A percentile compares a stretch with the other conserved stretches of the same genome.
These are phyloP conservation scores for Drosophila varians DNA, from an alignment of 1,140 invertebrate genomes.

Conservation along the genomic window DNA sequence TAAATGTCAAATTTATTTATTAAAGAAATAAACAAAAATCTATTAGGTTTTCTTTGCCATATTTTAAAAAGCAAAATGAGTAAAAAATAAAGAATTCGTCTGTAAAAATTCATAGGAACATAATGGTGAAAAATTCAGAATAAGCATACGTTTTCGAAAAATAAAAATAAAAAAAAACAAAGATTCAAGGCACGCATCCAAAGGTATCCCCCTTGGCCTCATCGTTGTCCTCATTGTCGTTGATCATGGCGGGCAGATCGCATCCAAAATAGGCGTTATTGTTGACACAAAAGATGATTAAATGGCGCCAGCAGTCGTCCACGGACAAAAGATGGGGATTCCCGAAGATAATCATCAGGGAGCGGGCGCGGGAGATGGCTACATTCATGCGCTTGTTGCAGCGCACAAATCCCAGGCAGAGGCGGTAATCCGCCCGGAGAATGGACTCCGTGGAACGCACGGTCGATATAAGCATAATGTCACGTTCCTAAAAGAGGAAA, in stretches of 20 bases:
- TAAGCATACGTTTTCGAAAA: background rate
- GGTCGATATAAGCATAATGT: slow-evolving; percentile 93
- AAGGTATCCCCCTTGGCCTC: background rate
- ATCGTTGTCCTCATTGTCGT: background rate
- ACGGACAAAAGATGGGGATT: slow-evolving; percentile 90
- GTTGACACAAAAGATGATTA: slow-evolving; percentile 87
- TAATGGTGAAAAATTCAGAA: too few species aligned
- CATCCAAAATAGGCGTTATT: slow-evolving; percentile 88
- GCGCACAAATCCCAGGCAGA: slow-evolving; percentile 90
- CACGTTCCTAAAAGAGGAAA: slow-evolving; percentile 88
- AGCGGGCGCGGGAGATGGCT: slow-evolving; percentile 92
- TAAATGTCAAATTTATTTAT: too few species aligned
- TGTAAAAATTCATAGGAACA: too few species aligned
- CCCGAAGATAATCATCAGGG: slow-evolving; percentile 91
- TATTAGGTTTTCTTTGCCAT: too few species aligned
- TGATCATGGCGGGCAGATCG: slow-evolving; percentile 83
- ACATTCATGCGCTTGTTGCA: slow-evolving; percentile 93
- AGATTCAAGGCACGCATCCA: background rate
- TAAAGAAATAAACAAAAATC: too few species aligned
- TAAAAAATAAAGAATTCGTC: too few species aligned
- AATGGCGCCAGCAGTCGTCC: slow-evolving; percentile 89
- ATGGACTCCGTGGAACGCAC: slow-evolving; percentile 88
- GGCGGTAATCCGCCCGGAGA: slow-evolving; percentile 85
- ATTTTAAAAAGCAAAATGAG: too few species aligned
- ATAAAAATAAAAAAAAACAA: background rate